Conservation (phyloP, 2,888 invertebrate species). For the Protonemura montana region DNA sequence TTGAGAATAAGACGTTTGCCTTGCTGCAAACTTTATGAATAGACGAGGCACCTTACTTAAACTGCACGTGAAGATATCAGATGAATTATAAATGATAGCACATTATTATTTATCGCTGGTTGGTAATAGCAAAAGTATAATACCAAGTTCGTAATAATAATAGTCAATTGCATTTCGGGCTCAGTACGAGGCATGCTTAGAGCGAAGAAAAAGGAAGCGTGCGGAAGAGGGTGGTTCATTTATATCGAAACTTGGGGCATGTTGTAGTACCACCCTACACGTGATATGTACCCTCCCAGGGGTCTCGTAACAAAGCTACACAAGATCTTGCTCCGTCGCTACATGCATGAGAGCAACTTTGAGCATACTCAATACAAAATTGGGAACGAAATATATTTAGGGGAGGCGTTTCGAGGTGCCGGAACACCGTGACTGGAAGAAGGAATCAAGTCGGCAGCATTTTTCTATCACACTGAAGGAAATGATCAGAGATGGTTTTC, state of each 20-base stretch:
- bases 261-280: slow-evolving; percentile 19
- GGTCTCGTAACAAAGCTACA: slow-evolving; percentile 28
- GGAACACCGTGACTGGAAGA: neutral
- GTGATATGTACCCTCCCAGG: slow-evolving; percentile 8
- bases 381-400: neutral
- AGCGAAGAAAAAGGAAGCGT: neutral
- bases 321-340: neutral
- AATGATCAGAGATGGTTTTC: neutral
- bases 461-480: neutral
- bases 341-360: slow-evolving; percentile 22
- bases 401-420: neutral
- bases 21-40: neutral
- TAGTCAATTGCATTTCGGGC: neutral
- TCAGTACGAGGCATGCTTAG: neutral
- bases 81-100: neutral
- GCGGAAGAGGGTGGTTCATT: neutral
- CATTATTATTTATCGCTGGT: slow-evolving; percentile 5
- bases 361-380: slow-evolving; percentile 9
- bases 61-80: neutral
- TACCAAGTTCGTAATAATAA: neutral
- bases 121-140: neutral
- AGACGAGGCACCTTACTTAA: neutral
- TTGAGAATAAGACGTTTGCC: neutral
- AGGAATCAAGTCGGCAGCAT: neutral
- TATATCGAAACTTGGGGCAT: neutral